Evolutionary conservation across 2,888 invertebrate species (phyloP).

Genomic region (Harpagoxenus sublaevis): DNA sequence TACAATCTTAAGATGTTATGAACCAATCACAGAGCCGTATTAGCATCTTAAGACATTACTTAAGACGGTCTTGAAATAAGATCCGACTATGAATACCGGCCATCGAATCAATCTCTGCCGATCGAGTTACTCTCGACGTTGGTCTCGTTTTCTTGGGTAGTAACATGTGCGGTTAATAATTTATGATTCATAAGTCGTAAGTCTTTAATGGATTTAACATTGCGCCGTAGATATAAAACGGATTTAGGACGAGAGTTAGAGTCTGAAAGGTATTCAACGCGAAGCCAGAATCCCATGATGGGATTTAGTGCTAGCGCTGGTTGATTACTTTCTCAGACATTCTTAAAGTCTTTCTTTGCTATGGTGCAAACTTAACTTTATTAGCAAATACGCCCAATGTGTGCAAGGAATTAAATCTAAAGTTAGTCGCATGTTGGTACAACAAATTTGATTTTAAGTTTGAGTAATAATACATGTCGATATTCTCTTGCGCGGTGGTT

Average conservation of each 20-base stretch:
- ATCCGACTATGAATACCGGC: no score
- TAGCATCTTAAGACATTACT: no score
- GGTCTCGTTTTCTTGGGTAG: background rate
- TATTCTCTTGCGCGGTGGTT: background rate
- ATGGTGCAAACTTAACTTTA: slow-evolving; percentile 3
- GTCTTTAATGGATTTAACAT: slow-evolving; percentile 12
- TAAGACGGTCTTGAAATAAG: no score
- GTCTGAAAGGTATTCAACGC: slow-evolving; percentile 1
- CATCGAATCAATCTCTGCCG: background rate
- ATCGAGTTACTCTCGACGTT: background rate
- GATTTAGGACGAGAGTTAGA: background rate
- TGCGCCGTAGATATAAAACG: slow-evolving; percentile 7
- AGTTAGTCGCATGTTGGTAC: background rate
- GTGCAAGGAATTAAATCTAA: slow-evolving; percentile 14
- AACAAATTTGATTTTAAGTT: slow-evolving; percentile 25
- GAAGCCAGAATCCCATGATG: background rate
- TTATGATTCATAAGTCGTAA: background rate
- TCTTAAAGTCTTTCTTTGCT: slow-evolving; percentile 28
- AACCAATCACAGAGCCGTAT: no score
- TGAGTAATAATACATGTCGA: background rate
- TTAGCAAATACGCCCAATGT: background rate
- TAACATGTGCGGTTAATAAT: slow-evolving; percentile 7
- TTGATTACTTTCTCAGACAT: slow-evolving; percentile 45
- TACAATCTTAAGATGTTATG: no score
- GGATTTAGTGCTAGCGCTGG: slow-evolving; percentile 17